Evolutionary conservation across 1,140 invertebrate genomes (phyloP).

Genomic region (Branchinecta lindahli): DNA sequence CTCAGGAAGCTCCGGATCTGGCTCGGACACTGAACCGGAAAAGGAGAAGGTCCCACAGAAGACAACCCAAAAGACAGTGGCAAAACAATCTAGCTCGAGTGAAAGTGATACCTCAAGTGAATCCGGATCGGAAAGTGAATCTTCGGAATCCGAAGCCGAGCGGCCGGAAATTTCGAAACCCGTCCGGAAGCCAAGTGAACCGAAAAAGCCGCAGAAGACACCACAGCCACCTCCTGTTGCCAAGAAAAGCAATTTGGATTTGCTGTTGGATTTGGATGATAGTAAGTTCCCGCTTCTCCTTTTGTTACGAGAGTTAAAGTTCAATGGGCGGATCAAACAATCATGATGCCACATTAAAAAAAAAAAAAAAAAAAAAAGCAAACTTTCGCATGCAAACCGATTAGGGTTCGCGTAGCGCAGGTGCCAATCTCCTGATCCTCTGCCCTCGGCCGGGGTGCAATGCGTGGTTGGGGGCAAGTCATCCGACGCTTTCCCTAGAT

Average conservation of each 20-base stretch:
- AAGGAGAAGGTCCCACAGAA: constrained; percentile 24
- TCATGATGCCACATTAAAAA: no score
- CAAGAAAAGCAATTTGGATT: constrained; percentile 46
- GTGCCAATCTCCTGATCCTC: no score
- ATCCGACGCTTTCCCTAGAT: no score
- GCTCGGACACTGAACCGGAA: constrained; percentile 24
- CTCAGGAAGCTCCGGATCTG: constrained; percentile 21
- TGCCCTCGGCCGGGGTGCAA: no score
- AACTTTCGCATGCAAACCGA: no score
- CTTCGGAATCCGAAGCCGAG: constrained; percentile 19
- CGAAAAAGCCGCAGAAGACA: constrained; percentile 15
- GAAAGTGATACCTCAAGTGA: constrained; percentile 19
- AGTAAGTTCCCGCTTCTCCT: neutral
- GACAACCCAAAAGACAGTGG: constrained; percentile 24
- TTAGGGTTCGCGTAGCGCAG: no score
- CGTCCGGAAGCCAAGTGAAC: neutral
- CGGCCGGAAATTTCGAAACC: constrained; percentile 19
- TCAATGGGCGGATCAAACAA: no score
- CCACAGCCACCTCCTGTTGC: constrained; percentile 1
- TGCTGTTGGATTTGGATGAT: constrained; percentile 61
- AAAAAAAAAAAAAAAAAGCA: no score
- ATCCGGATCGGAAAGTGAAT: constrained; percentile 19
- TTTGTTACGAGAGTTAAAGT: neutral
- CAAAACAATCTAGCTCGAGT: constrained; percentile 19
- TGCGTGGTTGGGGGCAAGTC: no score